These are phyloP conservation scores for Choreutis nemorana DNA, from an alignment of 2,888 invertebrate genomes.

Conservation along the genomic window DNA sequence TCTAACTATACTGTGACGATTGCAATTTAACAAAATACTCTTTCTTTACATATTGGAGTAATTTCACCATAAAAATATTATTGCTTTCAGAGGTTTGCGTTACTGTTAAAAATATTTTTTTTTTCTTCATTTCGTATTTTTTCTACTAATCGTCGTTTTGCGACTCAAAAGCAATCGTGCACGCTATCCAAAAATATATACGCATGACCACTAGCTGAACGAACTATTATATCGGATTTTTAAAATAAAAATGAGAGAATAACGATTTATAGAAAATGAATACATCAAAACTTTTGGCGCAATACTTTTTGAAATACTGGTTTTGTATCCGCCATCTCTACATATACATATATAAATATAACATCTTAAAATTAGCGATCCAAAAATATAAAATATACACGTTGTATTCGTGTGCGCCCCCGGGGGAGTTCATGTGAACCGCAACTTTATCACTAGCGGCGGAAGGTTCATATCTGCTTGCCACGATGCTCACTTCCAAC, in stretches of 20 bases:
- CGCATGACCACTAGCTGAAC: slow-evolving; percentile 64
- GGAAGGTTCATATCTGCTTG: slow-evolving; percentile 26
- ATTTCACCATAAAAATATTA: slow-evolving; percentile 58
- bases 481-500: slow-evolving; percentile 35
- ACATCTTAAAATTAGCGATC: slow-evolving; percentile 67
- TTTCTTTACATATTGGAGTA: slow-evolving; percentile 39
- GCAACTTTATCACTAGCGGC: slow-evolving; percentile 19
- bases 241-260: slow-evolving; percentile 39
- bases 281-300: slow-evolving; percentile 66
- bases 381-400: slow-evolving; percentile 67
- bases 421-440: slow-evolving; percentile 41
- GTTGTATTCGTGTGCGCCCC: slow-evolving; percentile 55
- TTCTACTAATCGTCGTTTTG: slow-evolving; percentile 21
- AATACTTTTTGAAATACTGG: slow-evolving; percentile 62
- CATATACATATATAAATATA: slow-evolving; percentile 67
- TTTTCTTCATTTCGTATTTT: slow-evolving; percentile 20
- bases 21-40: slow-evolving; percentile 53
- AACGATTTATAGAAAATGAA: slow-evolving; percentile 59
- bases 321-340: slow-evolving; percentile 59
- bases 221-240: slow-evolving; percentile 46
- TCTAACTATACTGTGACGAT: slow-evolving; percentile 39
- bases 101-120: slow-evolving; percentile 48
- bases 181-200: slow-evolving; percentile 59
- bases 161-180: slow-evolving; percentile 57
- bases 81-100: slow-evolving; percentile 54